Base-by-base conservation (phyloP, 2,797 vertebrate species). In the Argentina silus region DNA sequence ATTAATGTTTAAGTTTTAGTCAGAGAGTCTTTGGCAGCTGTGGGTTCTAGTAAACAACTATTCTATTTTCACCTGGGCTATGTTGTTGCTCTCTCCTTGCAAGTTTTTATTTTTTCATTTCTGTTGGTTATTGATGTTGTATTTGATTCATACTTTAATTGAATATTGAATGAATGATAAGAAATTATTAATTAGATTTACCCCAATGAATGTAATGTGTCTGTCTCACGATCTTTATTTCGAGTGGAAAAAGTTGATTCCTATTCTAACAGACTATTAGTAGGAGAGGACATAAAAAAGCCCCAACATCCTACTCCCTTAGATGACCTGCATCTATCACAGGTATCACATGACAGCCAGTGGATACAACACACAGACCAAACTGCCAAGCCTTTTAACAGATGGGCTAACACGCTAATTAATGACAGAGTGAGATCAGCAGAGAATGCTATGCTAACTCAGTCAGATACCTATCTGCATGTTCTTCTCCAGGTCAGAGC, bases 401-500 rank as follows among this genome's bases (percentile, higher is more conserved):
- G 19, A 17, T 10, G 1, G 17, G 17, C 17, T 14, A 48, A 45
- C 60, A 14, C n/a, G 7, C 15, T 53, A 6, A 69, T 73, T 76
- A 86, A 88, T 86, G 84, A 77, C 83, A 83, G 47, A 61, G 76
- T 45, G 6, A 0, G 36, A n/a, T 73, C 59, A 42, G 69, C 12
- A 62, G 0, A 23, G 68, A 81, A 74, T 77, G 67, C 72, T 67
- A 73, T 71, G 65, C 61, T 66, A 74, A 87, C 47, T 62, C 82
- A 86, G 79, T 76, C 42, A 82, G 81, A 85, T 85, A 72, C 60
- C 66, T 78, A 84, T 89, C 78, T 2, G 77, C 59, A 72, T 78
- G 81, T 87, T 82, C 81, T 72, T 80, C 62, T 76, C 77, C 78
- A 70, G 80, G 84, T 67, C 7, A 23, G 79, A 78, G 81, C 79